Base-by-base conservation (phyloP, 2,888 invertebrate genomes). In the Allygus modestus region DNA sequence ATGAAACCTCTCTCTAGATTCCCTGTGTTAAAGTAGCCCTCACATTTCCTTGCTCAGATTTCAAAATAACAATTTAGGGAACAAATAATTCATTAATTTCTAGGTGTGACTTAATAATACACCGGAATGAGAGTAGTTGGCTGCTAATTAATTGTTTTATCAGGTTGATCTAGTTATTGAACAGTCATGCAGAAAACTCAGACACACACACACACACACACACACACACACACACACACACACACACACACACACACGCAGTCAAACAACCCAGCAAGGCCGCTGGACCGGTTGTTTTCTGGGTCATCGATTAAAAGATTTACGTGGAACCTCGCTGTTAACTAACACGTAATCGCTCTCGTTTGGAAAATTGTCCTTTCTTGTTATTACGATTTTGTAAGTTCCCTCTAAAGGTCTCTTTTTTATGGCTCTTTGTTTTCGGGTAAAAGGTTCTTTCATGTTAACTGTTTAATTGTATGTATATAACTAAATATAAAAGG, bases 231-330 rank as follows among this genome's bases (percentile, higher is more conserved):
- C 75, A 46, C 43, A 23, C 31, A 17, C 4, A 71, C 73, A 23
- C 73, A 5, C 73, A 23, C 28, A 51, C 51, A 31, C 75, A 75
- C 75, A 7, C 75, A 43, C 75, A 46, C 43, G 5, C 31, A 17
- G 15, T 9, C 31, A n/a, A 1, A 15, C 37, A 17, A 12, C 12
- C 17, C 71, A 33, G 41, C 77, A 77, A 77, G 77, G 77, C 51
- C 54, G 51, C 26, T 15, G 33, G 77, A 77, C 77, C 77, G 77
- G 77, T 77, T 33, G 54, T 51, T 51, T 77, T 77, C 77, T 77
- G 77, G 77, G 77, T 77, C 77, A 28, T 28, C 51, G 41, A 73
- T 43, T 20, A 73, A 43, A 12, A 9, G 37, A 43, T 73, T 37
- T 73, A 43, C 73, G 73, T 23, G 73, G 43, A 41, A 37, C 43